Percentiles rank a stretch among this genome's conserved stretches.
These are phyloP conservation scores for Lepidothrix coronata DNA, from an alignment of 2,113 vertebrate species.

Conservation along the genomic window DNA sequence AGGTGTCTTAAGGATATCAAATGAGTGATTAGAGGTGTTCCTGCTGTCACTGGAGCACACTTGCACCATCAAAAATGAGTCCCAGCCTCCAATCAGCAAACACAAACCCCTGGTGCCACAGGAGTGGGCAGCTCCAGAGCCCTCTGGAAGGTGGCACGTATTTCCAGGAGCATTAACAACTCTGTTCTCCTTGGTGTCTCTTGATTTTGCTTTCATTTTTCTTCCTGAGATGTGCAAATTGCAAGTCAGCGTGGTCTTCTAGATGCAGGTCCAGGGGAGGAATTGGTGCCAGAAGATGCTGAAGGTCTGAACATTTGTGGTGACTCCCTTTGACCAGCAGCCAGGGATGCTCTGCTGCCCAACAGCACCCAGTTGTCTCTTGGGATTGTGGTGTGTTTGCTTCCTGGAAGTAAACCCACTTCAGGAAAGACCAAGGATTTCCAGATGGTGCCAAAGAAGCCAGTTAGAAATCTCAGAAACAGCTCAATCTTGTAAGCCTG, in stretches of 20 bases:
- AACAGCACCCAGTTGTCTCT: not conserved
- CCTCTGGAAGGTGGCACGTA: not conserved
- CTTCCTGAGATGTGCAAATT: constrained; percentile 13
- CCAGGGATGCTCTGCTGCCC: not conserved
- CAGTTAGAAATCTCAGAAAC: not conserved
- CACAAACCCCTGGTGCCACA: not conserved
- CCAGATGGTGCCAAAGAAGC: not conserved
- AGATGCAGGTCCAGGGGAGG: not conserved
- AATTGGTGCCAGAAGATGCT: not conserved
- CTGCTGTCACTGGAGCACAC: constrained; percentile 44
- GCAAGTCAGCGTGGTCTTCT: not conserved
- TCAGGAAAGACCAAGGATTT: not conserved
- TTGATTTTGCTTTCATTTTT: constrained; percentile 61
- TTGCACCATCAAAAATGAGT: not conserved
- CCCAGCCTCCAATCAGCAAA: constrained; percentile 14
- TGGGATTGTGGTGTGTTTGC: not conserved
- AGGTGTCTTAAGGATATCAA: constrained; percentile 26
- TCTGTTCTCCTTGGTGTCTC: not conserved
- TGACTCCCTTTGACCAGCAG: not conserved
- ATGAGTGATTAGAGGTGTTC: constrained; percentile 45
- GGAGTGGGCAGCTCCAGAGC: not conserved
- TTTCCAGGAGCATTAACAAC: constrained; percentile 26
- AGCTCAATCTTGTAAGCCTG: not conserved
- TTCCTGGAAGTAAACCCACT: not conserved
- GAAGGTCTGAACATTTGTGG: not conserved